Evolutionary conservation across 2,797 vertebrate genomes (phyloP), one percentile per base, ranked within the genome.

Genomic region (Schizopygopsis pylzovi): DNA sequence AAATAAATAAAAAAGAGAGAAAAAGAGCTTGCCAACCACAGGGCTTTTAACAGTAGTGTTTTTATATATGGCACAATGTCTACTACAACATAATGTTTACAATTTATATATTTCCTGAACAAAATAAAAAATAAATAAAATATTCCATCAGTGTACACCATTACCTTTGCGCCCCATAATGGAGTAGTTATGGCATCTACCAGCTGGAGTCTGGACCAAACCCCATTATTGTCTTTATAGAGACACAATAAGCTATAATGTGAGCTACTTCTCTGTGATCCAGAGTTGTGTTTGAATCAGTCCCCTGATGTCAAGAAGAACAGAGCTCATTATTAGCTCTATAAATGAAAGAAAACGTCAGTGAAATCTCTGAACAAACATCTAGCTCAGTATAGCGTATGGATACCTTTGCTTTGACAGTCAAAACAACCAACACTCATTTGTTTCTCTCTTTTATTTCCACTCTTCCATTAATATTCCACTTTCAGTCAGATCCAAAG

Each of bases 281-380:
- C 22, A 49, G 41, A 63, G 39, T 71, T 28, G 20, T 16, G 52
- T 45, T 79, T 72, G 68, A 82, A 72, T 73, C 54, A 56, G 70
- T 59, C 70, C 67, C 68, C 39, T 59, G 54, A 75, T 83, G 41
- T 73, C 54, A 75, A 61, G 25, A 59, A 45, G 75, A 71, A 33
- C 61, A 11, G 25, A 70, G 54, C 28, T 72, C n/a, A 28, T 79
- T 37, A 80, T 84, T 65, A 84, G 45, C 20, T 47, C 78, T 81
- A 10, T 52, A 75, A 75, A 85, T 71, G 81, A 75, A 83, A 75
- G 41, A 78, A 85, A 73, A 80, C 56, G 52, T 76, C 71, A 67
- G 59, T 65, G 59, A 77, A 84, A 25, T 77, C 61, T 37, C 43
- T 52, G n/a, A 77, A 39, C 25, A 84, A 65, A 67, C 45, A 41